A percentile compares a stretch with the other conserved stretches of the same genome.
These are phyloP conservation scores for Neopipo cinnamomea DNA, from an alignment of 2,113 vertebrate genomes.

Conservation along the genomic window DNA sequence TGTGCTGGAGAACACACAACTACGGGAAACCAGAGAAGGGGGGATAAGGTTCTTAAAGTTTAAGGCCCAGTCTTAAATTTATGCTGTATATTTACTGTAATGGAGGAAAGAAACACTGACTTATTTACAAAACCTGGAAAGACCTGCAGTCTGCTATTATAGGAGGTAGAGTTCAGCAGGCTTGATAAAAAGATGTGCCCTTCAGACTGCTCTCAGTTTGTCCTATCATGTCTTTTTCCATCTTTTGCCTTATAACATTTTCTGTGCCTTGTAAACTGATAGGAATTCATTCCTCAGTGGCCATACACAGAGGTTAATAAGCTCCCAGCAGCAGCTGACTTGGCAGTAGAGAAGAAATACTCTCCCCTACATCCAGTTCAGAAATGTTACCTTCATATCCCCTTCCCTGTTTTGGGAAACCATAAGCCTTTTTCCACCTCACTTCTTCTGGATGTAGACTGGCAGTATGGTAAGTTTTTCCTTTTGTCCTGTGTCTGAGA, in stretches of 20 bases:
- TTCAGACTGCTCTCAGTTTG: slow-evolving; percentile 32
- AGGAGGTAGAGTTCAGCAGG: background rate
- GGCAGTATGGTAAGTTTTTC: background rate
- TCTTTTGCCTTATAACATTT: slow-evolving; percentile 42
- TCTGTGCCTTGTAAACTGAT: slow-evolving; percentile 48
- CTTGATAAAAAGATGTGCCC: slow-evolving; percentile 31
- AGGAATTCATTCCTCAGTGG: slow-evolving; percentile 45
- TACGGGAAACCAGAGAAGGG: background rate
- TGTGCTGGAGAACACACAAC: fast-evolving
- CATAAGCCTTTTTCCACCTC: background rate
- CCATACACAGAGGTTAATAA: slow-evolving; percentile 53
- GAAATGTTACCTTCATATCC: slow-evolving; percentile 46
- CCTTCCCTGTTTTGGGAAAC: slow-evolving; percentile 16
- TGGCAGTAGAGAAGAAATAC: slow-evolving; percentile 39
- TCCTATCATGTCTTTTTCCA: slow-evolving; percentile 49
- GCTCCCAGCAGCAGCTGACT: slow-evolving; percentile 52
- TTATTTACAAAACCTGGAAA: slow-evolving; percentile 1
- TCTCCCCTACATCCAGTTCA: background rate
- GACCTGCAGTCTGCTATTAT: background rate
- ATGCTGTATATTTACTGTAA: background rate
- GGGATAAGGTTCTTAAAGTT: background rate
- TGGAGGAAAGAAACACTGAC: background rate
- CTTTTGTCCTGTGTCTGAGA: background rate
- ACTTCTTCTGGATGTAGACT: background rate
- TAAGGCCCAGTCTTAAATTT: background rate